Evolutionary conservation across 2,113 vertebrate genomes (phyloP).

Genomic region (Hemicordylus capensis): DNA sequence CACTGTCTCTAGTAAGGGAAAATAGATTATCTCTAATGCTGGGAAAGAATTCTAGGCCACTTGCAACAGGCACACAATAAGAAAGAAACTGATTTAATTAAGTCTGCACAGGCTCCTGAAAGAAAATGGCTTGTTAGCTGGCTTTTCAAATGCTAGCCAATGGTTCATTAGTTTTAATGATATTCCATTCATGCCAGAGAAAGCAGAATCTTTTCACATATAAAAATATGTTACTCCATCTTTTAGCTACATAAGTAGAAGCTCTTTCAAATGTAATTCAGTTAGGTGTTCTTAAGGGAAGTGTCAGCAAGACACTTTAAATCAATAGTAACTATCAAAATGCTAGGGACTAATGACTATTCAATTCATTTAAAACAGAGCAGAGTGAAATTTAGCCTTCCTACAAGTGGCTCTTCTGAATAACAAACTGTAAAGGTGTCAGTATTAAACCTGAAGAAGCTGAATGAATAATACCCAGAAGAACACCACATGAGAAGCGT

Average conservation of each 20-base stretch:
- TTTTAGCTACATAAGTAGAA: slow-evolving; percentile 59
- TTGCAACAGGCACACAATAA: slow-evolving; percentile 38
- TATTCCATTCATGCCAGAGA: slow-evolving; percentile 59
- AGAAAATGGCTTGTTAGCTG: slow-evolving; percentile 55
- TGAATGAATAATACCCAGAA: slow-evolving; percentile 30
- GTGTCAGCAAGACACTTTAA: slow-evolving; percentile 50
- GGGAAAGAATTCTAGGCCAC: slow-evolving; percentile 52
- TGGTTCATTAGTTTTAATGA: slow-evolving; percentile 65
- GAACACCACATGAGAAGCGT: slow-evolving; percentile 19
- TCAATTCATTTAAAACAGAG: slow-evolving; percentile 14
- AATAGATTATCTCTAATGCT: slow-evolving; percentile 42
- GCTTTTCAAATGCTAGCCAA: slow-evolving; percentile 63
- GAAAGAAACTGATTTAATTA: slow-evolving; percentile 56
- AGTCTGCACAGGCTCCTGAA: slow-evolving; percentile 51
- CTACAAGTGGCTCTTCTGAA: slow-evolving; percentile 27
- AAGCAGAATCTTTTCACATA: slow-evolving; percentile 29
- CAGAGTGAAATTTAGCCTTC: slow-evolving; percentile 2
- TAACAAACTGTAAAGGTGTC: slow-evolving; percentile 37
- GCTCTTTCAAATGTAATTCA: slow-evolving; percentile 46
- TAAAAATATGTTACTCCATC: slow-evolving; percentile 35
- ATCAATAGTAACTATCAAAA: slow-evolving; percentile 42
- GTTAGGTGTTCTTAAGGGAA: slow-evolving; percentile 54
- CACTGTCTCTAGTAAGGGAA: slow-evolving; percentile 21
- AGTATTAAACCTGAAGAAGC: background rate
- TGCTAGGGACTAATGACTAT: slow-evolving; percentile 21